Base-by-base conservation (phyloP, 2,888 invertebrate genomes). In the Nasonovia ribisnigri region DNA sequence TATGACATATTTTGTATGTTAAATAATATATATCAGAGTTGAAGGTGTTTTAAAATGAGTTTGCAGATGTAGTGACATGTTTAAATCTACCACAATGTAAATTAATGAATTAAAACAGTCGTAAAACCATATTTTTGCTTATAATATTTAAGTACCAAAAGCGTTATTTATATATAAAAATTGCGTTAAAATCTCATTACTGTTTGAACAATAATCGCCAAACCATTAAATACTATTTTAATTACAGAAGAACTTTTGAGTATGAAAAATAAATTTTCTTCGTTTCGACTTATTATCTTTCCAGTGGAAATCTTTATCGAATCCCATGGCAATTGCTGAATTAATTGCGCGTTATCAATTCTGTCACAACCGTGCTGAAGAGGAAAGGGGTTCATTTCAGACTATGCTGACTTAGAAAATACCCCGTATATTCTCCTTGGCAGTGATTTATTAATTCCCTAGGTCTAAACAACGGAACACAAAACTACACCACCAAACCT, bases 371-470 rank as follows among this genome's bases (percentile, higher is more conserved):
- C 16, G 43, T 54, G 26, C 24, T n/a, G 43, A 88, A 88, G 60
- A 26, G 42, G 36, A 54, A 42, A 77, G 57, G 54, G 84, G 36
- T 46, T 84, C 43, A 51, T 93, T 89, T 57, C 20, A 51, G 57
- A 42, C 93, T 29, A 42, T 42, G 20, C 29, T 46, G 84, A 57
- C 84, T 89, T 89, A 43, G 77, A 48, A 93, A 93, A 84, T 24
- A 84, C 84, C 93, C 89, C 54, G 57, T 26, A 84, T 89, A 84
- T 89, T 60, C 77, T 36, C 57, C 36, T 89, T 84, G 88, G 89
- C 93, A 57, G 93, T 93, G 89, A 93, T 93, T 93, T 93, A 93
- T 93, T 89, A 93, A 93, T 89, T 93, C 67, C 89, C 89, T 57
- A 89, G 84, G 93, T 57, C 36, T 93, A 89, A 89, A 89, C 87